Conservation (phyloP, 1,140 invertebrate genomes). For the Heliconius congener region DNA sequence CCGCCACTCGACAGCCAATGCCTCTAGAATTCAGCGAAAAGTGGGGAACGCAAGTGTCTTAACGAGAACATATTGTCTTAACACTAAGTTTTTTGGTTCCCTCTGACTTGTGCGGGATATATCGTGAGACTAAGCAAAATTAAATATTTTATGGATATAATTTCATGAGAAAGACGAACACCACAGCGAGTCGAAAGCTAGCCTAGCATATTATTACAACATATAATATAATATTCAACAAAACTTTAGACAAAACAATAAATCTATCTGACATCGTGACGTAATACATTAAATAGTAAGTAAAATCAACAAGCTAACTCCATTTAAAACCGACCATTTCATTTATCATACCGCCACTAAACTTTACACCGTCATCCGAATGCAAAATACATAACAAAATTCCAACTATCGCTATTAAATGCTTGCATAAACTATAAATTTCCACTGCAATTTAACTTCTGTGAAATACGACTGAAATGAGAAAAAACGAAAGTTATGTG, state of each 20-base stretch:
- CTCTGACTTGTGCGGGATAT: too few species aligned
- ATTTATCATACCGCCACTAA: background rate
- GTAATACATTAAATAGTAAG: background rate
- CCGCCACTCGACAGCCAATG: too few species aligned
- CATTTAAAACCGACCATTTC: background rate
- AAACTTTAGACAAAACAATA: background rate
- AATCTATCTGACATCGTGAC: background rate
- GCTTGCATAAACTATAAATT: constrained; percentile 14
- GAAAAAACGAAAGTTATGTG: background rate
- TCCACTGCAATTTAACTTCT: constrained; percentile 9
- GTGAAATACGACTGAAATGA: background rate
- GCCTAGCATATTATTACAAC: too few species aligned
- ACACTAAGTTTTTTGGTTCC: too few species aligned
- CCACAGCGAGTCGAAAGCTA: too few species aligned
- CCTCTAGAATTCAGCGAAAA: too few species aligned
- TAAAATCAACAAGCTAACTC: constrained; percentile 12
- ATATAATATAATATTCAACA: background rate
- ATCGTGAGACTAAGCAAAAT: too few species aligned
- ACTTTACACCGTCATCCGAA: constrained; percentile 8
- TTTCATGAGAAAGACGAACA: too few species aligned
- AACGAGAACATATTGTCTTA: too few species aligned
- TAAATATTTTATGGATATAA: too few species aligned
- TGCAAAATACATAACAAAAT: constrained; percentile 13
- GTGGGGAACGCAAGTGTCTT: too few species aligned
- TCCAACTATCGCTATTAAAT: constrained; percentile 12